These are phyloP conservation scores for Drosophila anomalipes DNA, from an alignment of 2,888 invertebrate genomes.

Conservation along the genomic window DNA sequence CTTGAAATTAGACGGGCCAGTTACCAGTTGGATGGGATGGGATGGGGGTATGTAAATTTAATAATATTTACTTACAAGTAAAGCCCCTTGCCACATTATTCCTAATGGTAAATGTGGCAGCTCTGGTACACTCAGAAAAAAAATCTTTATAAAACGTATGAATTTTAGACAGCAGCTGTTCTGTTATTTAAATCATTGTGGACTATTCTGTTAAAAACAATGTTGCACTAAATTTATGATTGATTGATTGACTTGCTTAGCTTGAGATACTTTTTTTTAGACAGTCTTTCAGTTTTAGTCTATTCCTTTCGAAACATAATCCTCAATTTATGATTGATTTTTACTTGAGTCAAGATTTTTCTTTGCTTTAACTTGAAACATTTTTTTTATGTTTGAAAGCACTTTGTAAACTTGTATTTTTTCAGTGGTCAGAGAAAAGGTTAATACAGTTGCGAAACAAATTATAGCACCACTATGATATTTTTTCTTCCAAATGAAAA, in stretches of 20 bases:
- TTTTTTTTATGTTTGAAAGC: not conserved
- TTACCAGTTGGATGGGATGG: slow-evolving; percentile 14
- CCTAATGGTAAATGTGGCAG: slow-evolving; percentile 15
- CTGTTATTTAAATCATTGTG: not conserved
- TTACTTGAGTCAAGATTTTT: not conserved
- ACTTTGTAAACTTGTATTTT: not conserved
- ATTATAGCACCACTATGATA: not conserved
- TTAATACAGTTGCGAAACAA: not conserved
- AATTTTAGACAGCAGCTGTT: not conserved
- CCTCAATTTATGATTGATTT: not conserved
- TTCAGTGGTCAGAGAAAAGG: not conserved
- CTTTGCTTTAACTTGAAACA: not conserved
- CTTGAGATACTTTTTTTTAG: not conserved
- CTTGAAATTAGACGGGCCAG: slow-evolving; percentile 35
- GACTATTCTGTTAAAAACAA: no score
- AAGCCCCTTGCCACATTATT: slow-evolving; percentile 60
- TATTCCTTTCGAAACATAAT: not conserved
- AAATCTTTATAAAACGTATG: not conserved
- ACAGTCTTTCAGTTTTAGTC: not conserved
- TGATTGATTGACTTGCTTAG: no score
- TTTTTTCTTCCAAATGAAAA: not conserved
- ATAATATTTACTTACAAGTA: slow-evolving; percentile 79
- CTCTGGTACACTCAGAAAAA: slow-evolving; percentile 1
- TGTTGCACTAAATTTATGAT: no score
- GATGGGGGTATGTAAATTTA: slow-evolving; percentile 71